Percentiles rank a stretch among this genome's conserved stretches.
Conservation (phyloP, 2,888 invertebrate genomes). For the Harpalus rubripes region DNA sequence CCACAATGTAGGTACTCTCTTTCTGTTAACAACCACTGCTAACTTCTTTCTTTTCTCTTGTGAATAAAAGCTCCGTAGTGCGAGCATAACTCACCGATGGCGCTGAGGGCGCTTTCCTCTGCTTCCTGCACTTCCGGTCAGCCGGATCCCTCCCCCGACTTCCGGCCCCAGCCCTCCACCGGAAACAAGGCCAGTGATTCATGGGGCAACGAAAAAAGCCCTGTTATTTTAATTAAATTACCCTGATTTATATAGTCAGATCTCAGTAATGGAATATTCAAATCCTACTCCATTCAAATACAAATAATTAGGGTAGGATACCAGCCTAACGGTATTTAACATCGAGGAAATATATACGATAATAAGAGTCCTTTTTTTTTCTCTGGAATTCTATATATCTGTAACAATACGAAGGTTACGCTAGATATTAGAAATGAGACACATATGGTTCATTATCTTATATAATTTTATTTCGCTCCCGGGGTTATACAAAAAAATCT, state of each 20-base stretch:
- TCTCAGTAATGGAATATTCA: background rate
- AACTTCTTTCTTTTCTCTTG: background rate
- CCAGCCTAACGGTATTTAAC: background rate
- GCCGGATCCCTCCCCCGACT: conserved; percentile 54
- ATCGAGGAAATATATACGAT: background rate
- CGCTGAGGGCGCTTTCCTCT: conserved; percentile 29
- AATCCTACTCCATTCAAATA: background rate
- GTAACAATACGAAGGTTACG: too few species aligned
- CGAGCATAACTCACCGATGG: background rate
- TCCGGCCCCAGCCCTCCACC: background rate
- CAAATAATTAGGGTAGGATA: background rate
- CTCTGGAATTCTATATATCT: too few species aligned
- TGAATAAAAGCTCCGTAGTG: background rate
- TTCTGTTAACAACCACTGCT: background rate
- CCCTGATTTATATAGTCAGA: conserved; percentile 2
- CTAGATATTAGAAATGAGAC: too few species aligned
- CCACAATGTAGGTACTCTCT: background rate
- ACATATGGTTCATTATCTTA: too few species aligned
- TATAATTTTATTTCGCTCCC: too few species aligned
- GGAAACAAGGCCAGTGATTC: background rate
- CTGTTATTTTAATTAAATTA: conserved; percentile 7
- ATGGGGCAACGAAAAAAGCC: background rate
- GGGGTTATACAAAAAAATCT: too few species aligned
- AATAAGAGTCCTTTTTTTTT: too few species aligned
- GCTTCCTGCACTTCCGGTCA: conserved; percentile 62